Base-by-base conservation (phyloP, 2,888 invertebrate species). In the Lordiphosa fenestrarum region DNA sequence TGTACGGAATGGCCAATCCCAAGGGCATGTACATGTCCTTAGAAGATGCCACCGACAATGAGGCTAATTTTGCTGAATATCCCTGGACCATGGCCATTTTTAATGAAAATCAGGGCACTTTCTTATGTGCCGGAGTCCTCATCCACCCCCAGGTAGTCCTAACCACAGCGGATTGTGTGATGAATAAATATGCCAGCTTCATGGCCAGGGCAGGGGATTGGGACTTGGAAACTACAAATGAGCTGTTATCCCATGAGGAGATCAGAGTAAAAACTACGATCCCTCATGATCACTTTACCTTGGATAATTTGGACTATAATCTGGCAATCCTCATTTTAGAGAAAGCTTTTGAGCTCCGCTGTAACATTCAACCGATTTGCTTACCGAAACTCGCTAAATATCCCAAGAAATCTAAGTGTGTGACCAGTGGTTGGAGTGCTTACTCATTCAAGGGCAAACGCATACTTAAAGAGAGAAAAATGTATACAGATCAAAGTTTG, bases 141-240 rank as follows among this genome's bases (percentile, higher is more conserved):
- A 35, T 73, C 9, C 3, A 47, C 2, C 0, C 10, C 2, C 3
- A 10, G 0, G 35, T 56, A 6, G 65, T 64, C 5, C n/a, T 69
- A 0, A 61, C 12, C 25, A 40, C 39, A 5, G 42, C 37, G 0
- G 12, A 0, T 7, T 3, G 10, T 2, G 0, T 44, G 5, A 7
- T 4, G 1, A 10, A n/a, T 1, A 1, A 6, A 0, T 0, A 4
- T 0, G 9, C 42, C 15, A 15, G 33, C 6, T 13, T 39, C 4
- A 55, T 13, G 7, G 71, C 53, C 6, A 15, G 58, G 19, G 64
- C 64, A 25, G 73, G 70, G 0, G 64, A 57, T 1, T 72, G 73
- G 73, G 71, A 70, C 38, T 6, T 36, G 10, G 1, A 0, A 6
- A 42, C 56, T 0, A 41, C 52, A 0, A 25, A 30, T 0, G 48